Evolutionary conservation across 2,797 vertebrate genomes (phyloP).

Genomic region (Meda fulgida): DNA sequence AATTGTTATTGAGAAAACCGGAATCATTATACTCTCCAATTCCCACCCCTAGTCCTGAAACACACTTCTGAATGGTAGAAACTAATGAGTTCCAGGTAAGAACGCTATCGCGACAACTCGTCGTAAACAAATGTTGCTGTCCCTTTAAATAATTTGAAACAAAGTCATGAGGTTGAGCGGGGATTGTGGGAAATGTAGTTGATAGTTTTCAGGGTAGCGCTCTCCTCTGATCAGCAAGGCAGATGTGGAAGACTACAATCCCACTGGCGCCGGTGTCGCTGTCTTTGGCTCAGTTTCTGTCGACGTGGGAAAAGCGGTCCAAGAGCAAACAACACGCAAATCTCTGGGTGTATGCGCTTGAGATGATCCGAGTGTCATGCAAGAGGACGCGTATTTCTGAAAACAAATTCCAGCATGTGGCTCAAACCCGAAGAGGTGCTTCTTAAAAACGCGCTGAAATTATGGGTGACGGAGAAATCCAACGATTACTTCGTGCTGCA

Average conservation of each 20-base stretch:
- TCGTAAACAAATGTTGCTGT: conserved; percentile 9
- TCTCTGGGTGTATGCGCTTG: conserved; percentile 67
- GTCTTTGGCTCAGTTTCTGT: conserved; percentile 74
- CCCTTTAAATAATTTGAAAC: conserved; percentile 44
- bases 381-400: conserved; percentile 54
- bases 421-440: conserved; percentile 95
- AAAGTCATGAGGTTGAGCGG: conserved; percentile 9
- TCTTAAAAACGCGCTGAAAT: conserved; percentile 93
- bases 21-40: no score
- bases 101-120: neutral
- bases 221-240: fast-evolving
- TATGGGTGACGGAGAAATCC: conserved; percentile 93
- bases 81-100: neutral
- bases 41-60: neutral
- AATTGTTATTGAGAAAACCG: no score
- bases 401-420: conserved; percentile 84
- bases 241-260: conserved; percentile 78
- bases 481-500: conserved; percentile 95
- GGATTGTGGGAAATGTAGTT: conserved; percentile 72
- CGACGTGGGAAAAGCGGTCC: conserved; percentile 80
- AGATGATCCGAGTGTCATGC: conserved; percentile 71
- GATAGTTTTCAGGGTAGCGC: fast-evolving
- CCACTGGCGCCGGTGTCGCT: conserved; percentile 69
- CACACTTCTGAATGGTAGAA: neutral
- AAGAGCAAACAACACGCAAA: conserved; percentile 76